Evolutionary conservation across 2,888 invertebrate genomes (phyloP), one percentile per base, ranked within the genome.

Genomic region (Cheilosia impressa): DNA sequence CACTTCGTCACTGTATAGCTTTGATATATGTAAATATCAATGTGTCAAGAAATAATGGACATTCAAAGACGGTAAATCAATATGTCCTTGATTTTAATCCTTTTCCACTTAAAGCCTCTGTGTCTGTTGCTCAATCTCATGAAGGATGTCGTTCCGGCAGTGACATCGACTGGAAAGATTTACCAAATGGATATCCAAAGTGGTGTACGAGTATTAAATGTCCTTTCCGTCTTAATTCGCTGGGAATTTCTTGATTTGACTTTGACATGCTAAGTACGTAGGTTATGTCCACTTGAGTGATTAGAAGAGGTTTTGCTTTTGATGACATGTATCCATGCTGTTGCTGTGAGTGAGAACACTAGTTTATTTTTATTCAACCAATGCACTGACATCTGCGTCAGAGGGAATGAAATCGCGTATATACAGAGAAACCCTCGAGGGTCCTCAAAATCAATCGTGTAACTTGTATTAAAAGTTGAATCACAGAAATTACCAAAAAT

Each of bases 21-120:
- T 34, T 60, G 60, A 47, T 65, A 52, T 52, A 63, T 66, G 38
- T 38, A 38, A 38, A 38, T 38, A 38, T 38, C 38, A 38, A 45
- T 77, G 58, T 84, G 78, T 38, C 73, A 84, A 79, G 63, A 19
- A 69, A 65, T 73, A 83, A 83, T 78, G 78, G 72, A 78, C 62
- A 73, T 15, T 62, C 43, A 55, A 47, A 73, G 68, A 68, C 50
- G 34, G 34, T 68, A 73, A 78, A 83, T 83, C 77, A 77, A 72
- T 78, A 38, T 68, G 73, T 68, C 43, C 60, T 73, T 50, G 62
- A 73, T 63, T 78, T 57, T 68, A 83, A 83, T 83, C 78, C 83
- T 73, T 83, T 76, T 50, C 57, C 52, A 71, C 65, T 71, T 58
- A 62, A 75, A 53, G 73, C 50, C 34, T 43, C 38, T 68, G 53